Base-by-base conservation (phyloP, 2,888 invertebrate genomes). In the Meiosimyza decipiens region DNA sequence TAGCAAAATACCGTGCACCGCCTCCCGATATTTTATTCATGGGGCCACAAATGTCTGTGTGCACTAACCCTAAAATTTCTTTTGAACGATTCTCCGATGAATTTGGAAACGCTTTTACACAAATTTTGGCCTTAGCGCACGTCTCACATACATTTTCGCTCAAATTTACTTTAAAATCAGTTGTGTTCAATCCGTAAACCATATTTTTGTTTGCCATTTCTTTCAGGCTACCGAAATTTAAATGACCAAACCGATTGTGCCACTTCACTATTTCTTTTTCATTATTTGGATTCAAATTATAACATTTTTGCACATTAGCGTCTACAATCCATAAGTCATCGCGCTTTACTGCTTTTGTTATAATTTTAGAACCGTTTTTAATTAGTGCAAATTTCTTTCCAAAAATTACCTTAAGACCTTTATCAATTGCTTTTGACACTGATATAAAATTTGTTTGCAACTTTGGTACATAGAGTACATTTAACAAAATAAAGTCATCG, bases 31-130 rank as follows among this genome's bases (percentile, higher is more conserved):
- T 57, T 47, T 64, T 64, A 18, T 59, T 60, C 50, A 79, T 75
- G 12, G 76, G 76, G 22, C 75, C 73, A 49, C 71, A 78, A 12
- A 77, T 59, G 67, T 76, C 73, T 2, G 73, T 72, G 55, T 77
- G 75, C 1, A 77, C 65, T 3, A 77, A 1, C 47, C 73, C 68
- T 49, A 76, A 74, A 15, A 73, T 2, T 22, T 70, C 33, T 5
- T 54, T 71, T 1, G 73, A 52, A 13, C 72, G 68, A 47, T 68
- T 68, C 66, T 73, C 64, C 3, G 73, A 66, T 22, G 62, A 3
- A 28, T 28, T 28, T 5, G 71, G 52, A 74, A 76, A 77, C 11
- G 74, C 57, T 12, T 73, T 71, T 0, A 71, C 69, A 74, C 69
- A 71, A 47, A 74, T 71, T 54, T 75, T 75, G 16, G 74, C 72